Conservation (phyloP, 2,888 invertebrate genomes). For the Agriotes lineatus region DNA sequence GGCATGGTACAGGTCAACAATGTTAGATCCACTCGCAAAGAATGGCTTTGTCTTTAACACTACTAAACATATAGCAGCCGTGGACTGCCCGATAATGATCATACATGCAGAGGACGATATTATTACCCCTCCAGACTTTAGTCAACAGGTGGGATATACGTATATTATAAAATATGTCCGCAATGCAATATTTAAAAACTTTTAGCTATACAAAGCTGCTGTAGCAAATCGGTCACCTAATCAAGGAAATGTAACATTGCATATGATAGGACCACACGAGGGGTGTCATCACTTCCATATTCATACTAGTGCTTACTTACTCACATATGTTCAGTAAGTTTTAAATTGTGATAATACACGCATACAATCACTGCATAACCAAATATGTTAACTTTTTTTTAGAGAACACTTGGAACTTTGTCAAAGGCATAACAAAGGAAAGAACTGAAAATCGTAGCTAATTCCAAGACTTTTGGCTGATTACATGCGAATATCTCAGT, state of each 20-base stretch:
- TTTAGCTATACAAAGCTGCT: constrained; percentile 52
- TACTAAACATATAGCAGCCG: constrained; percentile 76
- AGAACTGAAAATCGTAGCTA: no score
- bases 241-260: constrained; percentile 54
- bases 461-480: no score
- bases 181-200: no score
- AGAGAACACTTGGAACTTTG: not conserved
- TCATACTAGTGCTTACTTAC: constrained; percentile 53
- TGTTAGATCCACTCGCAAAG: constrained; percentile 80
- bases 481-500: no score
- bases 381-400: no score
- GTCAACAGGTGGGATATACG: constrained; percentile 54
- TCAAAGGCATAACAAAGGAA: not conserved
- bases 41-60: constrained; percentile 83
- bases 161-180: no score
- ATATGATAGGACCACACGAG: constrained; percentile 50
- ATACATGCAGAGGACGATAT: constrained; percentile 61
- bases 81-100: constrained; percentile 81
- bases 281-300: constrained; percentile 57
- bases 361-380: no score
- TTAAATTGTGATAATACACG: not conserved
- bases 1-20: constrained; percentile 86
- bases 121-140: constrained; percentile 56
- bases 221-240: constrained; percentile 40
- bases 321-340: constrained; percentile 19